Evolutionary conservation across 2,888 invertebrate species (phyloP).

Genomic region (Allacma fusca): DNA sequence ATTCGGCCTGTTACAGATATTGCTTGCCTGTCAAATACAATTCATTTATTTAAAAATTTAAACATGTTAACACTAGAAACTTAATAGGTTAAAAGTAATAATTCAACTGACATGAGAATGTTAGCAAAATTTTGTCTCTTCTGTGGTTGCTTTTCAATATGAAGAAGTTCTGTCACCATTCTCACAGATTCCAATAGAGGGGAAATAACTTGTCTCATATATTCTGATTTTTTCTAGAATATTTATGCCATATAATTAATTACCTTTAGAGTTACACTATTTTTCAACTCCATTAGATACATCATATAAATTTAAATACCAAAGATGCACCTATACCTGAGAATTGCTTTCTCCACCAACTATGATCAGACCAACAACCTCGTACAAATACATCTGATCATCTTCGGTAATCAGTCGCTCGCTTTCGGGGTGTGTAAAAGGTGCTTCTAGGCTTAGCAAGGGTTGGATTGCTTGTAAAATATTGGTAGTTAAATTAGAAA

Average conservation of each 20-base stretch:
- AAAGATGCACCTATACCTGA: slow-evolving; percentile 62
- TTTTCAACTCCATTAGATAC: too few relatives aligned
- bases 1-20: slow-evolving; percentile 69
- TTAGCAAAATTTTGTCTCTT: slow-evolving; percentile 61
- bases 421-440: slow-evolving; percentile 62
- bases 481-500: slow-evolving; percentile 64
- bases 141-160: slow-evolving; percentile 53
- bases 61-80: neutral
- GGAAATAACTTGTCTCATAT: slow-evolving; percentile 66
- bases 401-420: slow-evolving; percentile 65
- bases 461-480: slow-evolving; percentile 67
- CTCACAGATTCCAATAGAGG: slow-evolving; percentile 66
- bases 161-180: slow-evolving; percentile 64
- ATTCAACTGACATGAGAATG: slow-evolving; percentile 52
- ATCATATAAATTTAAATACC: neutral
- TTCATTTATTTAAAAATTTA: neutral
- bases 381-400: slow-evolving; percentile 70
- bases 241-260: neutral
- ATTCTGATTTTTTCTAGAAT: slow-evolving; percentile 64
- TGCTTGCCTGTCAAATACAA: slow-evolving; percentile 64
- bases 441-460: slow-evolving; percentile 66
- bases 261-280: too few relatives aligned
- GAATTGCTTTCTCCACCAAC: slow-evolving; percentile 66
- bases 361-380: slow-evolving; percentile 69
- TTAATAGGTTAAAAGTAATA: too few relatives aligned